Percentiles rank a stretch among this genome's conserved stretches.
Conservation (phyloP, 2,888 invertebrate species). For the Microctonus brassicae region DNA sequence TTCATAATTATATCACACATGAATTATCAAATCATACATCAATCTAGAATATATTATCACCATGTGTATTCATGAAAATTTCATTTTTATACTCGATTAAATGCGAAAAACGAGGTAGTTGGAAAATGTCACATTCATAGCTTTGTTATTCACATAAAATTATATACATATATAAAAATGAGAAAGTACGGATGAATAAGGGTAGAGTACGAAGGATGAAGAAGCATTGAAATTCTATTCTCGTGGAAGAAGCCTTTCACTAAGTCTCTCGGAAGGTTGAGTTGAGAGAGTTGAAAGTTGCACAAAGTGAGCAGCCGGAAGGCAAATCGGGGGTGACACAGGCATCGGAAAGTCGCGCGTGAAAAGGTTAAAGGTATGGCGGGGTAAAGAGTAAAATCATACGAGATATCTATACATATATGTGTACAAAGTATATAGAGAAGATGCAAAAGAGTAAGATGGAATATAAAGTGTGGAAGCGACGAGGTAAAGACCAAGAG, state of each 20-base stretch:
- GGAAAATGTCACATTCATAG: too few species aligned
- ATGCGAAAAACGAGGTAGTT: too few species aligned
- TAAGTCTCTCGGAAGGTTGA: constrained; percentile 25
- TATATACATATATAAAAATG: not conserved
- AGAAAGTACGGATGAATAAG: not conserved
- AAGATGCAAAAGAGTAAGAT: constrained; percentile 2
- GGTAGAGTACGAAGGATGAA: not conserved
- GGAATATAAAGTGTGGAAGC: constrained; percentile 15
- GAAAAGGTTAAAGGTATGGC: constrained; percentile 31
- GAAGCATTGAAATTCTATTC: constrained; percentile 49
- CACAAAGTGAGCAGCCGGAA: constrained; percentile 41
- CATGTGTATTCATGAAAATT: too few species aligned
- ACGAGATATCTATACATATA: not conserved
- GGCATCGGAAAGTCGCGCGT: constrained; percentile 37
- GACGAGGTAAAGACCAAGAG: constrained; percentile 23
- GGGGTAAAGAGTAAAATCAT: constrained; percentile 17
- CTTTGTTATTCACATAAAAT: too few species aligned
- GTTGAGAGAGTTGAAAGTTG: constrained; percentile 33
- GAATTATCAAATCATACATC: too few species aligned
- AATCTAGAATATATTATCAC: too few species aligned
- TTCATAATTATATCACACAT: too few species aligned
- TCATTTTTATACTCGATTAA: too few species aligned
- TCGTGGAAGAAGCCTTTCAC: constrained; percentile 40
- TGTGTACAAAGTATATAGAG: not conserved
- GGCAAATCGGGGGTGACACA: constrained; percentile 42